Evolutionary conservation across 2,797 vertebrate species (phyloP), one percentile per base, ranked within the genome.

Genomic region (Phoebastria nigripes): DNA sequence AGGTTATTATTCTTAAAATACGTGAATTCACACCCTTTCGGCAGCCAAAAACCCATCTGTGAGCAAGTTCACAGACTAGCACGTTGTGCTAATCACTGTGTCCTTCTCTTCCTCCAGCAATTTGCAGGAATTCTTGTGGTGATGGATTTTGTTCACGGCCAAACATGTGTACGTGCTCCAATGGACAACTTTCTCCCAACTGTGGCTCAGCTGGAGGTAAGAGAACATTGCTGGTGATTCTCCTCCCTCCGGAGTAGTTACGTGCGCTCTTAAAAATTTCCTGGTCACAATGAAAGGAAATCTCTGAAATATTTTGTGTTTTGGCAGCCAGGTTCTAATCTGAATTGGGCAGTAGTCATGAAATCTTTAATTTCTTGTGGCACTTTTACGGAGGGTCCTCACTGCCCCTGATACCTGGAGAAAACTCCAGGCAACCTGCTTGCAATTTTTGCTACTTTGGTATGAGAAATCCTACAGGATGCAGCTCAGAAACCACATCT

Each of bases 61-160:
- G 8, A 41, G 44, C 1, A n/a, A 13, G 56, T 20, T 59, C 33
- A 16, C 37, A n/a, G 11, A 5, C 21, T 3, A 19, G 35, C 24
- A 9, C 12, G 0, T 0, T 25, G 39, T 9, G 37, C 63, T 94
- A 4, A 83, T 29, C 9, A 0, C 42, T 2, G 2, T 12, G 72
- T 86, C 69, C 66, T 82, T 21, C 25, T 72, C 72, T 71, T 7
- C 33, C 54, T 54, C 8, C 97, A 99, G 99, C 99, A 2, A 98
- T 99, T 94, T 99, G 99, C 96, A 98, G 99, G 95, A 99, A 98
- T 80, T 98, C 99, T 10, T 99, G 99, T 13, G 98, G 99, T 0
- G 98, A 99, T 76, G 99, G 99, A 17, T 99, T 99, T 97, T 99
- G 99, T 61, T 99, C 99, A 24, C 98, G 99, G 94, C 99, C 99